Base-by-base conservation (phyloP, 2,797 vertebrate species). In the Chelmon rostratus region DNA sequence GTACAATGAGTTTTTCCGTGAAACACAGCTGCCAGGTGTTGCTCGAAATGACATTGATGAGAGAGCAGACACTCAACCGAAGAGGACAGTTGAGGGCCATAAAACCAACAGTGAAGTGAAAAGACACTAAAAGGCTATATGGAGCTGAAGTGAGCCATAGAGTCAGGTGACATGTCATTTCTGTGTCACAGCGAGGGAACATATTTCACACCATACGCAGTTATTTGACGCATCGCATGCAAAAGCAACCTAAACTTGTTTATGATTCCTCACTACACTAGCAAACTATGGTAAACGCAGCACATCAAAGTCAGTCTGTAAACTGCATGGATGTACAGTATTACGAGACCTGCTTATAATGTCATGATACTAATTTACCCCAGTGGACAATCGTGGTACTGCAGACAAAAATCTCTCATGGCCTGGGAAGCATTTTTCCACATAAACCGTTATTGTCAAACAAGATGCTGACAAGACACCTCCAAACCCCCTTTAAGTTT, bases 21-120 rank as follows among this genome's bases (percentile, higher is more conserved):
- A 28, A 66, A 54, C 44, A 68, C 40, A 62, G 64, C 52, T 52
- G 54, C 40, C 38, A 33, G 25, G 33, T 67, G 62, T 58, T 56
- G 33, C 62, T 18, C 35, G 10, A 73, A 44, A 61, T 12, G 13
- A 62, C 37, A 23, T 2, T 35, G 66, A 71, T 42, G n/a, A 67
- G 38, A 62, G 62, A 3, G 1, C 23, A 54, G 21, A 35, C 25
- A 66, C 13, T 19, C 71, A 71, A 56, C 3, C 15, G 49, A 73
- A 74, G 23, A 44, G 59, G 59, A 57, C 42, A 28, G 16, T 53
- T 8, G 6, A 52, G 68, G 40, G 6, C 44, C 11, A 33, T 62
- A 33, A 62, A 58, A 46, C 8, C 9, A n/a, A 58, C 12, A 21
- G 16, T 47, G 46, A 57, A n/a, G 18, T 58, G 19, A 78, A 56